Base-by-base conservation (phyloP, 2,797 vertebrate species). In the Sebastes itinus region DNA sequence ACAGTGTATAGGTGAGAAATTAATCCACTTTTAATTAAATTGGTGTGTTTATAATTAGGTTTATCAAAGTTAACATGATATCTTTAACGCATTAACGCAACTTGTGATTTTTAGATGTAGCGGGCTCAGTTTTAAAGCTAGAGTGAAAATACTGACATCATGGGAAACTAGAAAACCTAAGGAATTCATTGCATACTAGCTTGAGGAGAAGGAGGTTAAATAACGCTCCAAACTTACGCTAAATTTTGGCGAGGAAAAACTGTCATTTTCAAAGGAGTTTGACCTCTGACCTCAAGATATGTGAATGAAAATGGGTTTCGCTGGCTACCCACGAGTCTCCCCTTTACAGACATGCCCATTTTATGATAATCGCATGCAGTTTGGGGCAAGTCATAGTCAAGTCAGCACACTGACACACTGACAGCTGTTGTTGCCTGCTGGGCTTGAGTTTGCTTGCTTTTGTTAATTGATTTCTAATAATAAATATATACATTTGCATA, bases 11-110 rank as follows among this genome's bases (percentile, higher is more conserved):
- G 55, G 35, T 66, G 32, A 27, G 5, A 62, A 76, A 63, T 71
- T 33, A 65, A 52, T 28, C 42, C 22, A 18, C 46, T 18, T 82
- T 80, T 74, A 80, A 90, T 86, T 85, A 33, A 75, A 70, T 64
- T 60, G n/a, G 20, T 54, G 42, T 56, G 73, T 81, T 20, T 64
- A n/a, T 72, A 38, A 75, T 74, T 52, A 52, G 46, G 18, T 9
- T 20, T 52, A 1, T 52, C 18, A 52, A 52, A 52, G 18, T 52
- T 52, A 20, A 52, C 3, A 20, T 49, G 7, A 49, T 20, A 49
- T 49, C 42, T 49, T 46, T 49, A 49, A 49, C 3, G 42, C 42
- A 49, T 49, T 20, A 20, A 49, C 2, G 42, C 42, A 49, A 49
- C 42, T 49, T 52, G 46, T 7, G 7, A n/a, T 52, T 52, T n/a